Percentiles rank a stretch among this genome's conserved stretches.
phyloP scores from a whole-genome alignment of 1,140 invertebrate species.

The Vollenhovia emeryi region DNA sequence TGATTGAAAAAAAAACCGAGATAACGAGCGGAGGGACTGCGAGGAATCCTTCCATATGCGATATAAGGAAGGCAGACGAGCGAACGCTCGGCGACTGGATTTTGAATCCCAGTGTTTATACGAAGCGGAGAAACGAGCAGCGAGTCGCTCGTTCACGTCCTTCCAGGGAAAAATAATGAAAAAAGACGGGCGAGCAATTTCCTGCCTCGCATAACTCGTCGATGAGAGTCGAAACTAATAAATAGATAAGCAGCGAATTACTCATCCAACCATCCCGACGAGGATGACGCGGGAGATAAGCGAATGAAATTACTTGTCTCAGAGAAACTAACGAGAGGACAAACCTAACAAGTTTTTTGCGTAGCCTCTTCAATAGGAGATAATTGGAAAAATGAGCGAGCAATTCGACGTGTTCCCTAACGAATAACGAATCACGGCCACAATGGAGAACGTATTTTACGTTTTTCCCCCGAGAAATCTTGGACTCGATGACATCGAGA shows the following conservation, averaged over 20 bases:
- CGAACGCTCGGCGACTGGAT: background rate
- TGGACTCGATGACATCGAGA: no score
- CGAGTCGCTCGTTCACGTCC: background rate
- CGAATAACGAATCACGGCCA: background rate
- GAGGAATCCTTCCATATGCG: background rate
- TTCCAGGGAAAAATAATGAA: background rate
- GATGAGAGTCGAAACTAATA: background rate
- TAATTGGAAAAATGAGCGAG: background rate
- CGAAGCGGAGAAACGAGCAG: background rate
- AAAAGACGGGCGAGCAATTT: background rate
- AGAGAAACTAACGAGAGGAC: background rate
- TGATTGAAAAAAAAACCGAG: background rate
- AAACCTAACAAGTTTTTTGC: background rate
- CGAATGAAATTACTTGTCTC: background rate
- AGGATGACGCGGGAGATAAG: background rate
- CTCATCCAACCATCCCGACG: background rate
- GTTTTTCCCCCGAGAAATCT: background rate
- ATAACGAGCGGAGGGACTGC: background rate
- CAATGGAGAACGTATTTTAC: background rate
- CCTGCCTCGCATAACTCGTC: background rate
- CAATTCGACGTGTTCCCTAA: background rate
- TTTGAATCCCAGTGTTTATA: background rate
- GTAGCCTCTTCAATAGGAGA: background rate
- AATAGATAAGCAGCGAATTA: constrained; percentile 3
- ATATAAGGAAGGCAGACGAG: background rate